A percentile compares a stretch with the other conserved stretches of the same genome.
These are phyloP conservation scores for Theonella swinhoei DNA, from an alignment of 37 sponge, comb jelly and placozoan species.

Conservation along the genomic window DNA sequence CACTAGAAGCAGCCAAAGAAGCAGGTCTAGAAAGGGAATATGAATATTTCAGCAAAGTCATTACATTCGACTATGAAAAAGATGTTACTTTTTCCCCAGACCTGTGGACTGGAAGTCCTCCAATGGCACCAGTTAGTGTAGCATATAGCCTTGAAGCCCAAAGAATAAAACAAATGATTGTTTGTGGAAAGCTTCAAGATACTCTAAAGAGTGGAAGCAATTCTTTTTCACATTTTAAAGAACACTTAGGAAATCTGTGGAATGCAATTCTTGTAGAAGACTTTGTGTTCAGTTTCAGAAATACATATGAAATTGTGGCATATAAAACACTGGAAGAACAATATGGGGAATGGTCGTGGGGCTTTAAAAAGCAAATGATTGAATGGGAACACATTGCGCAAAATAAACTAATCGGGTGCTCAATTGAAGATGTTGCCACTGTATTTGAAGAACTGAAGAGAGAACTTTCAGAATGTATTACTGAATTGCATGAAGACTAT, in stretches of 20 bases:
- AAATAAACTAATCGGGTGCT: background rate
- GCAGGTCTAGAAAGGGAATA: background rate
- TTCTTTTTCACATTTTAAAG: background rate
- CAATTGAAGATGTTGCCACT: background rate
- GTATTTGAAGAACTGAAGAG: background rate
- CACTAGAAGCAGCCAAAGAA: slow-evolving; percentile 32
- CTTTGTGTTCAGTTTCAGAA: slow-evolving; percentile 46
- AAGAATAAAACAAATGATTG: background rate
- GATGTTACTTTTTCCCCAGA: slow-evolving; percentile 43
- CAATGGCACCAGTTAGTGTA: slow-evolving; percentile 38
- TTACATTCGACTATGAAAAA: slow-evolving; percentile 36
- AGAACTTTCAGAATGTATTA: too few relatives aligned
- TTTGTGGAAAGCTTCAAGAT: too few relatives aligned
- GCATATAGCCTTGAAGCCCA: slow-evolving; percentile 35
- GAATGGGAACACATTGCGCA: background rate
- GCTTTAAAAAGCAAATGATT: slow-evolving; percentile 4
- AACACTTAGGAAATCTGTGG: slow-evolving; percentile 18
- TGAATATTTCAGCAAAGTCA: slow-evolving; percentile 11
- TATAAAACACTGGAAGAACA: slow-evolving; percentile 22
- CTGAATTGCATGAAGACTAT: background rate
- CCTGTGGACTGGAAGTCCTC: slow-evolving; percentile 45
- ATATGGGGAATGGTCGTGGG: slow-evolving; percentile 31
- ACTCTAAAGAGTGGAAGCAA: background rate
- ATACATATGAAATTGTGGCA: slow-evolving; percentile 30
- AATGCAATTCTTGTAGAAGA: slow-evolving; percentile 40